Percentiles rank a stretch among this genome's conserved stretches.
Evolutionary conservation across 2,113 vertebrate species (phyloP).

Genomic region (Cyprinus carpio): DNA sequence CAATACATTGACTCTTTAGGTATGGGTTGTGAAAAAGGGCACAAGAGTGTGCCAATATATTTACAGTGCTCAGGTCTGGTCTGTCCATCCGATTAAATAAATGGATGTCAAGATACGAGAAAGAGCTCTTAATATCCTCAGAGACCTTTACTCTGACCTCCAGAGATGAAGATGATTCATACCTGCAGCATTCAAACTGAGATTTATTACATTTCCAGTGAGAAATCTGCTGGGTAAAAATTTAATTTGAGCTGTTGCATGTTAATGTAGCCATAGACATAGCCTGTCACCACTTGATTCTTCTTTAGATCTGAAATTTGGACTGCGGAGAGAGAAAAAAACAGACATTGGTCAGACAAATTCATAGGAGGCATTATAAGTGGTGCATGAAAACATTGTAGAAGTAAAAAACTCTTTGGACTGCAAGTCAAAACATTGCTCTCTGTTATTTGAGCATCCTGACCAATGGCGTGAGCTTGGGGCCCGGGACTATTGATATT

Average conservation of each 20-base stretch:
- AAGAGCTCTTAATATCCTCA: not conserved
- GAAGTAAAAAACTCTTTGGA: not conserved
- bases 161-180: not conserved
- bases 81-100: not conserved
- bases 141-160: not conserved
- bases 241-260: not conserved
- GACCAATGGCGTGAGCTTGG: not conserved
- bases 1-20: not conserved
- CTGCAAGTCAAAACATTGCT: not conserved
- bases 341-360: not conserved
- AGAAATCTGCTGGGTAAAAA: not conserved
- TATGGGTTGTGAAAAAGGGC: not conserved
- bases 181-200: not conserved
- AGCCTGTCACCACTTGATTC: not conserved
- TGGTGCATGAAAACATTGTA: not conserved
- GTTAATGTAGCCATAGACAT: not conserved
- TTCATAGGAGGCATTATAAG: not conserved
- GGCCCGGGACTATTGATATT: not conserved
- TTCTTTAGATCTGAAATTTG: not conserved
- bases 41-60: not conserved
- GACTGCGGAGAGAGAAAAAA: too few relatives aligned
- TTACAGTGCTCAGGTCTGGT: not conserved
- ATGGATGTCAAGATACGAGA: not conserved
- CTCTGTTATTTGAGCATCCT: not conserved
- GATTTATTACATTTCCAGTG: not conserved